A percentile compares a stretch with the other conserved stretches of the same genome.
Conservation (phyloP, 2,113 vertebrate genomes). For the Scortum barcoo region DNA sequence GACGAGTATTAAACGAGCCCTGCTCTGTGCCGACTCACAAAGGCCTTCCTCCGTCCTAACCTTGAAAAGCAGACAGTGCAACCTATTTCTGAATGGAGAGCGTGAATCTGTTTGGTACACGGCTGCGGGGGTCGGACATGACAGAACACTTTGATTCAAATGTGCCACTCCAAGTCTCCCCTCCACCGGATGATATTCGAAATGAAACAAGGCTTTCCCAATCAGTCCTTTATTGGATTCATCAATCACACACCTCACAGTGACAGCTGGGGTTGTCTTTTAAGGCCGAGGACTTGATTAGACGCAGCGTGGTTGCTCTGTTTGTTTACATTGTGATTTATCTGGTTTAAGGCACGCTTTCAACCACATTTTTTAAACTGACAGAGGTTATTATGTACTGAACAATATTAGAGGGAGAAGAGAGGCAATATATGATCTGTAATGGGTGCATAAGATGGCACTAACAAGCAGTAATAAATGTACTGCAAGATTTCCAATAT, state of each 20-base stretch:
- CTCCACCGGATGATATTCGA: slow-evolving; percentile 32
- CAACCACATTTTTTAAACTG: not conserved
- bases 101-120: slow-evolving; percentile 58
- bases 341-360: slow-evolving; percentile 7
- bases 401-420: not conserved
- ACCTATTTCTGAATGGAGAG: slow-evolving; percentile 44
- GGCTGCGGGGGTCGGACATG: slow-evolving; percentile 53
- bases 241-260: slow-evolving; percentile 63
- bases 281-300: slow-evolving; percentile 44
- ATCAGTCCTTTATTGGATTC: slow-evolving; percentile 70
- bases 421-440: not conserved
- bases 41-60: slow-evolving; percentile 50
- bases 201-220: slow-evolving; percentile 59
- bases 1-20: slow-evolving; percentile 44
- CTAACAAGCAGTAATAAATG: slow-evolving; percentile 1
- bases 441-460: not conserved
- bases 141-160: slow-evolving; percentile 65
- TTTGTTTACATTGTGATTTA: slow-evolving; percentile 34
- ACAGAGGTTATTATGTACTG: not conserved
- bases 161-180: slow-evolving; percentile 50
- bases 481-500: not conserved
- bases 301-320: slow-evolving; percentile 6
- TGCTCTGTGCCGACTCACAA: slow-evolving; percentile 60
- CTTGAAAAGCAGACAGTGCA: slow-evolving; percentile 66
- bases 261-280: slow-evolving; percentile 52